A percentile compares a stretch with the other conserved stretches of the same genome.
These are phyloP conservation scores for Bothrops jararaca DNA, from an alignment of 2,113 vertebrate species.

Conservation along the genomic window DNA sequence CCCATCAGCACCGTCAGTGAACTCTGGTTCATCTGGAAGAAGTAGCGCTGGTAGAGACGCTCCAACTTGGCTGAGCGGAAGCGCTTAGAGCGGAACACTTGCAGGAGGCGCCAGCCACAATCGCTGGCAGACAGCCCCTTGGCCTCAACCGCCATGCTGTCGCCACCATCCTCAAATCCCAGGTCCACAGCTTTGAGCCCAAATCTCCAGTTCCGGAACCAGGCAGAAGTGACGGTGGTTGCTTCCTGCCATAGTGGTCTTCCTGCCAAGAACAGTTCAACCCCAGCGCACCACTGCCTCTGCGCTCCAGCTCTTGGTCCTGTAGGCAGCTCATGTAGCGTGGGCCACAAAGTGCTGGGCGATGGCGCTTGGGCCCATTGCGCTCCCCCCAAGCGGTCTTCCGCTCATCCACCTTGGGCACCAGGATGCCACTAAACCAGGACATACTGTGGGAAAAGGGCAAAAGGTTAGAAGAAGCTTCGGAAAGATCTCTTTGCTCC, in stretches of 20 bases:
- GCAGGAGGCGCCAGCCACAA: constrained; percentile 82
- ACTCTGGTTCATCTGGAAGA: constrained; percentile 98
- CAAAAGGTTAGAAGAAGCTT: neutral
- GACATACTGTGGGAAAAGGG: constrained; percentile 79
- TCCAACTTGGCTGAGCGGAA: constrained; percentile 95
- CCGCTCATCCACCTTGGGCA: constrained; percentile 92
- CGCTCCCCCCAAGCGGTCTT: constrained; percentile 95
- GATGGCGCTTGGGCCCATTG: constrained; percentile 85
- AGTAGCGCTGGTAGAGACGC: constrained; percentile 95
- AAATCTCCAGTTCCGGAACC: constrained; percentile 71
- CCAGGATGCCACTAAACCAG: constrained; percentile 96
- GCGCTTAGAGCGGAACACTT: constrained; percentile 92
- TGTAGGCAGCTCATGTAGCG: constrained; percentile 95
- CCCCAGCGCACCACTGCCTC: constrained; percentile 67
- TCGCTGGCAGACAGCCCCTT: constrained; percentile 64
- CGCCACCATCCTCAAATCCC: constrained; percentile 78
- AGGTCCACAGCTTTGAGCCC: constrained; percentile 82
- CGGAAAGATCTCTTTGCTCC: neutral
- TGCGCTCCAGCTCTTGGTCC: constrained; percentile 81
- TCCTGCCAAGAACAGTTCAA: constrained; percentile 91
- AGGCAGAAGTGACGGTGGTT: constrained; percentile 26
- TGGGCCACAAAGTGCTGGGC: constrained; percentile 83
- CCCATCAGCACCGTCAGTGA: constrained; percentile 96
- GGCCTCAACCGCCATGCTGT: constrained; percentile 16
- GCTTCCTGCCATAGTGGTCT: constrained; percentile 86